Conservation (phyloP, 2,888 invertebrate species). For the Podotricha telesiphe region DNA sequence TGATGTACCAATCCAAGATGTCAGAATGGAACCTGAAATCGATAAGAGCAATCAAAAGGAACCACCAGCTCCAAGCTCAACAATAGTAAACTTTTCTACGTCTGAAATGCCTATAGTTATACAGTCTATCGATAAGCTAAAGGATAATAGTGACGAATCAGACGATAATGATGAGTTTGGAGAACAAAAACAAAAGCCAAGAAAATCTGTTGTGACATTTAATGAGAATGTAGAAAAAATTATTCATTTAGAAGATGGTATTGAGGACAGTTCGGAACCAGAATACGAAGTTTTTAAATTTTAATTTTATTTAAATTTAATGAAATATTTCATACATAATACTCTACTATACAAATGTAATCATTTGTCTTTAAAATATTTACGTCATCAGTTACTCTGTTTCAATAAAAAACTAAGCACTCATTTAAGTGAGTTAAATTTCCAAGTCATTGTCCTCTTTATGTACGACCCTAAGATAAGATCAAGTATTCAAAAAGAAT, state of each 20-base stretch:
- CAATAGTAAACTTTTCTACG: slow-evolving; percentile 55
- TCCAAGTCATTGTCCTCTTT: slow-evolving; percentile 63
- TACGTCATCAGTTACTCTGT: slow-evolving; percentile 28
- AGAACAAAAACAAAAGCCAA: slow-evolving; percentile 58
- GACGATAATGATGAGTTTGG: slow-evolving; percentile 75
- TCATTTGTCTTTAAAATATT: slow-evolving; percentile 3
- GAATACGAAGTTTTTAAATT: slow-evolving; percentile 64
- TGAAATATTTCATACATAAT: slow-evolving; percentile 1
- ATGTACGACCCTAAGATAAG: slow-evolving; percentile 58
- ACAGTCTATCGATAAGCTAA: slow-evolving; percentile 74
- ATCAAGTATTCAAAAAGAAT: slow-evolving; percentile 55
- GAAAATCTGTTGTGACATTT: slow-evolving; percentile 82
- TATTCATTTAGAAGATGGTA: slow-evolving; percentile 75
- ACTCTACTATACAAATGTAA: slow-evolving; percentile 17
- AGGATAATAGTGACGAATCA: slow-evolving; percentile 62
- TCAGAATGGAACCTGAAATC: slow-evolving; percentile 41
- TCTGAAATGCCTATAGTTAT: slow-evolving; percentile 66
- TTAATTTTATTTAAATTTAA: slow-evolving; percentile 46
- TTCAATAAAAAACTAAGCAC: slow-evolving; percentile 43
- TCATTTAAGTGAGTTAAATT: slow-evolving; percentile 47
- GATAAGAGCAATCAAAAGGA: slow-evolving; percentile 3
- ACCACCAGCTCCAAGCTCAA: slow-evolving; percentile 51
- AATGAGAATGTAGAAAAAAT: slow-evolving; percentile 82
- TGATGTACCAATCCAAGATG: slow-evolving; percentile 57
- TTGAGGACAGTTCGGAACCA: slow-evolving; percentile 50